Evolutionary conservation across 2,797 vertebrate genomes (phyloP).

Genomic region (Fundulus diaphanus): DNA sequence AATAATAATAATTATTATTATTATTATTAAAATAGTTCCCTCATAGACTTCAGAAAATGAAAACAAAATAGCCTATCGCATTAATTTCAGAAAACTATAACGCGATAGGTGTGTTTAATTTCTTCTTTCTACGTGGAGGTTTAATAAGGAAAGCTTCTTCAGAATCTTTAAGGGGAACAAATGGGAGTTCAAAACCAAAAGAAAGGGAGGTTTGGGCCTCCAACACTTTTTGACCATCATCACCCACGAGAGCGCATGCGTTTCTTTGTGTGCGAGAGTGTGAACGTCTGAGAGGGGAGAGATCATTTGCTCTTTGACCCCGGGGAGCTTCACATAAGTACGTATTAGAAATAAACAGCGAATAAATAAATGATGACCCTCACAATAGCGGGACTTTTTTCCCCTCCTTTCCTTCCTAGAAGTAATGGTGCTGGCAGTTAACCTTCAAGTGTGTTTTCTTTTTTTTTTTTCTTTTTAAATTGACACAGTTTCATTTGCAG

Average conservation of each 20-base stretch:
- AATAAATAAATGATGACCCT: slow-evolving; percentile 79
- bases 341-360: slow-evolving; percentile 80
- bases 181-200: neutral
- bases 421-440: slow-evolving; percentile 72
- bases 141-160: neutral
- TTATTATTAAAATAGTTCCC: too few species aligned
- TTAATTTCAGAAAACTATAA: slow-evolving; percentile 10
- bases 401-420: neutral
- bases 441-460: slow-evolving; percentile 68
- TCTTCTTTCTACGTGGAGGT: neutral
- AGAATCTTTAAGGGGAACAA: slow-evolving; percentile 28
- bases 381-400: slow-evolving; percentile 63
- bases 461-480: slow-evolving; percentile 50
- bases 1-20: too few species aligned
- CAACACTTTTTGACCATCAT: slow-evolving; percentile 54
- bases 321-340: slow-evolving; percentile 74
- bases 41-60: neutral
- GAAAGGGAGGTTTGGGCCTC: slow-evolving; percentile 2
- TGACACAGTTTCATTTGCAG: slow-evolving; percentile 61
- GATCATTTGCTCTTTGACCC: slow-evolving; percentile 67
- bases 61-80: neutral
- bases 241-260: slow-evolving; percentile 59
- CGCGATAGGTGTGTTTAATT: slow-evolving; percentile 17
- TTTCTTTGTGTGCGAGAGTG: slow-evolving; percentile 31
- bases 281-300: slow-evolving; percentile 24